Conservation (phyloP, 2,888 invertebrate species). For the Diachrysia chrysitis region DNA sequence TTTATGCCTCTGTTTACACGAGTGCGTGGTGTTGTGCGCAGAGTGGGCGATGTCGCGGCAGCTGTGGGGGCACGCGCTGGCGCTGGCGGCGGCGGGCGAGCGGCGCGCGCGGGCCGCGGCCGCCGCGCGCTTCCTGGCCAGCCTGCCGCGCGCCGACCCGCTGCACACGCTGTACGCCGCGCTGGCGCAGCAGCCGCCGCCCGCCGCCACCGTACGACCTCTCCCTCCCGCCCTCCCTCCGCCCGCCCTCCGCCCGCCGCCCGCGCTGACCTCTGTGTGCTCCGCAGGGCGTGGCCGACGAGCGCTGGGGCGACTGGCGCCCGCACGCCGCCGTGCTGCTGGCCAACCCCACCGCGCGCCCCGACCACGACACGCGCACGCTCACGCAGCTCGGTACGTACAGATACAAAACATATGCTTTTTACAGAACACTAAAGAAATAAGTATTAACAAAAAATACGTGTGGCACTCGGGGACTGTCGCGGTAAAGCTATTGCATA, state of each 20-base stretch:
- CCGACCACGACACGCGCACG: constrained; percentile 93
- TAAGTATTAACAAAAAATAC: no score
- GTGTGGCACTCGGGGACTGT: no score
- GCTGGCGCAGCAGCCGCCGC: constrained; percentile 92
- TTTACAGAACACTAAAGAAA: no score
- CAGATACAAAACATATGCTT: not conserved
- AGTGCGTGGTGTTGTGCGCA: constrained; percentile 68
- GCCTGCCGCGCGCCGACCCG: constrained; percentile 95
- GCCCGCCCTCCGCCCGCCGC: not conserved
- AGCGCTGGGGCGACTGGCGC: constrained; percentile 97
- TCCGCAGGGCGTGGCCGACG: constrained; percentile 91
- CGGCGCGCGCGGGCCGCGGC: constrained; percentile 95
- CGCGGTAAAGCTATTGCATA: no score
- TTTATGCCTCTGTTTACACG: no score
- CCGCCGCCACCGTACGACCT: constrained; percentile 83
- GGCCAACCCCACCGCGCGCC: constrained; percentile 93
- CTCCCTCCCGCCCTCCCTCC: no score
- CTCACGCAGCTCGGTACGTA: constrained; percentile 91
- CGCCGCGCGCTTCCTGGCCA: constrained; percentile 96
- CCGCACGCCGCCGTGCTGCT: constrained; percentile 98
- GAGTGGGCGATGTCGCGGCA: constrained; percentile 97
- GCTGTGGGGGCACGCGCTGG: constrained; percentile 98
- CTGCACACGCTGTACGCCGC: constrained; percentile 98
- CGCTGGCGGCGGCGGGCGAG: constrained; percentile 95
- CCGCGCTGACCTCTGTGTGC: not conserved